Conservation (phyloP, 1,140 invertebrate genomes). For the Orius laevigatus region DNA sequence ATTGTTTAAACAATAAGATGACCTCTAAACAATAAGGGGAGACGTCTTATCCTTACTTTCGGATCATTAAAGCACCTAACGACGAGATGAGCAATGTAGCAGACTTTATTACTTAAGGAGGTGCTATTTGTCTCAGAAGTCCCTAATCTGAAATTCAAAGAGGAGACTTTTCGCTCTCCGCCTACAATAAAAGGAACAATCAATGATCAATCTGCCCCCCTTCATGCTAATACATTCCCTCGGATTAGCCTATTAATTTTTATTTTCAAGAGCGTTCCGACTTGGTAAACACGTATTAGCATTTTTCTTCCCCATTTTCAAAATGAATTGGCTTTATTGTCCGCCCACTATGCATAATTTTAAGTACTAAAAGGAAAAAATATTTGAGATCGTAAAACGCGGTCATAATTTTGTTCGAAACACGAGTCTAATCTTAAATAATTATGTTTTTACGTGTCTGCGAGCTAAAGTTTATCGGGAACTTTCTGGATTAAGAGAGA, state of each 20-base stretch:
- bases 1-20: too few species aligned
- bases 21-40: too few species aligned
- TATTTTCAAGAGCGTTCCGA: not conserved
- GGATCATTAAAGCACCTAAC: not conserved
- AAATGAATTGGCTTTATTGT: slow-evolving; percentile 1
- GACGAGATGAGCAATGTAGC: slow-evolving; percentile 4
- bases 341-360: not conserved
- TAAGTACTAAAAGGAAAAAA: slow-evolving; percentile 1
- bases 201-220: not conserved
- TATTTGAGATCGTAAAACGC: not conserved
- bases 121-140: not conserved
- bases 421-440: slow-evolving; percentile 1
- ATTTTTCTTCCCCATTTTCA: not conserved
- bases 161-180: too few species aligned
- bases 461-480: too few species aligned
- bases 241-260: slow-evolving; percentile 7
- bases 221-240: not conserved
- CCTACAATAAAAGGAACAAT: too few species aligned
- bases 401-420: not conserved
- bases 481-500: too few species aligned
- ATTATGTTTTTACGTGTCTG: too few species aligned
- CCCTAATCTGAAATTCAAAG: slow-evolving; percentile 5
- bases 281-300: too few species aligned
- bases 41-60: not conserved
- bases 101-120: slow-evolving; percentile 1